Conservation (phyloP, 2,797 vertebrate species). For the Phalanger gymnotis region DNA sequence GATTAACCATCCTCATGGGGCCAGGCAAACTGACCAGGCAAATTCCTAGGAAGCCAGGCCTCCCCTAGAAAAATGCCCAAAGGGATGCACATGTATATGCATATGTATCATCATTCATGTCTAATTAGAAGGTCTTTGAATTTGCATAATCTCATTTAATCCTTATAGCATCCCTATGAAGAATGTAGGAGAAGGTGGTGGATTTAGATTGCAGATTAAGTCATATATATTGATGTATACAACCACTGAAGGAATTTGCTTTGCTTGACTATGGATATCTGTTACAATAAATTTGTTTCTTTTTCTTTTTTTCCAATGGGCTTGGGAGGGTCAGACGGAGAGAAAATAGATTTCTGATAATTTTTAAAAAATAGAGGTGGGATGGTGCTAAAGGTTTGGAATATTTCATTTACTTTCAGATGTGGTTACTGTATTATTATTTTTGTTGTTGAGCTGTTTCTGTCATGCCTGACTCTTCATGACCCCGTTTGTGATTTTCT, state of each 20-base stretch:
- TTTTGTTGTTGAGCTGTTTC: too few species aligned
- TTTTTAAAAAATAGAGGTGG: too few species aligned
- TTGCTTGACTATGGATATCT: not conserved
- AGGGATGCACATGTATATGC: not conserved
- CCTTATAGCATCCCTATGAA: not conserved
- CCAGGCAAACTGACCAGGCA: not conserved
- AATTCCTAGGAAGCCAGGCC: not conserved
- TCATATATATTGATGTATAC: not conserved
- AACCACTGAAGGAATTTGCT: not conserved
- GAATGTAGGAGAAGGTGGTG: not conserved
- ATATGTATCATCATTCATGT: not conserved
- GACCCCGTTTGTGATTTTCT: too few species aligned
- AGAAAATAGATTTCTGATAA: too few species aligned
- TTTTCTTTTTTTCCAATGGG: not conserved
- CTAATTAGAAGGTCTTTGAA: not conserved
- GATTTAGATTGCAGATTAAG: not conserved
- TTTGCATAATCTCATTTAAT: not conserved
- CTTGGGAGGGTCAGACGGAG: too few species aligned
- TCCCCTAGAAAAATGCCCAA: not conserved
- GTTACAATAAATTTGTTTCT: not conserved
- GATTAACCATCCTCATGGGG: not conserved
- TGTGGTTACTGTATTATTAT: too few species aligned
- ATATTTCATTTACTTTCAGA: too few species aligned
- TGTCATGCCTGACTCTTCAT: too few species aligned
- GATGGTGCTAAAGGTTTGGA: too few species aligned